Evolutionary conservation across 2,888 invertebrate species (phyloP).

Genomic region (Leptinotarsa haldemani): DNA sequence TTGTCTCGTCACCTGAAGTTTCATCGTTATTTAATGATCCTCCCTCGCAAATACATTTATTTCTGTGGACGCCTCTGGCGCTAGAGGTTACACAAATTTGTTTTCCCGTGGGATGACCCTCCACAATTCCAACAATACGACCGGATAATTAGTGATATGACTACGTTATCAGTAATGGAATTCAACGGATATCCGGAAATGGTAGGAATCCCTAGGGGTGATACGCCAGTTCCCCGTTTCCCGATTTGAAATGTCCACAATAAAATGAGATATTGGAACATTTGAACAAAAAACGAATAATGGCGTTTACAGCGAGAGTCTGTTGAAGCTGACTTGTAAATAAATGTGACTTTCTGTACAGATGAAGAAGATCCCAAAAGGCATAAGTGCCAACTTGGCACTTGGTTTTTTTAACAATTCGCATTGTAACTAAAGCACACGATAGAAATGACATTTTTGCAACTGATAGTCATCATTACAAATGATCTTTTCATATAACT

Average conservation of each 20-base stretch:
- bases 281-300: conserved; percentile 3
- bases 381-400: neutral
- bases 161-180: conserved; percentile 33
- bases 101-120: conserved; percentile 14
- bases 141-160: conserved; percentile 43
- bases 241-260: neutral
- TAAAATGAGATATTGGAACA: neutral
- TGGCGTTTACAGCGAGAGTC: neutral
- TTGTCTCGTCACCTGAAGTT: no score
- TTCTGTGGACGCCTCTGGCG: neutral
- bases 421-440: no score
- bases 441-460: no score
- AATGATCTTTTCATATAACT: no score
- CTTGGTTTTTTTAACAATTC: no score
- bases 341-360: no score
- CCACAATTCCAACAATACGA: conserved; percentile 23
- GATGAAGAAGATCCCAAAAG: no score
- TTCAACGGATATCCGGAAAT: conserved; percentile 16
- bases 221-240: neutral
- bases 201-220: conserved; percentile 5
- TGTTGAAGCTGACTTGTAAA: no score
- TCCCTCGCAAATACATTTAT: neutral
- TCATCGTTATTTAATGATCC: neutral
- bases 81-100: conserved; percentile 8
- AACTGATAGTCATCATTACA: no score